Percentiles rank a stretch among this genome's conserved stretches.
Evolutionary conservation across 2,888 invertebrate species (phyloP).

Genomic region (Aphodius sticticus): DNA sequence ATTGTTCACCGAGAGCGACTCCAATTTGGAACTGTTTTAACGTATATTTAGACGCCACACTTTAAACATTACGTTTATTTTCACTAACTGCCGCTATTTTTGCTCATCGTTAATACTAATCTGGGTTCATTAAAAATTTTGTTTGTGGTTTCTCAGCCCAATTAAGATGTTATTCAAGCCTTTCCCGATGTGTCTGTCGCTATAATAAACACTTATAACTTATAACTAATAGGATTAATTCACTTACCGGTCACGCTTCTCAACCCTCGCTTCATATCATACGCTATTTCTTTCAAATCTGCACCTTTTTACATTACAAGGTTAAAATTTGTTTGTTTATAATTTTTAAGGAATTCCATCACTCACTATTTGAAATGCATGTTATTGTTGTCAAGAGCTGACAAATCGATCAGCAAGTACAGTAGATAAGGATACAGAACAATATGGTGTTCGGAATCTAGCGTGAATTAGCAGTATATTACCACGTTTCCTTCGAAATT

Average conservation of each 20-base stretch:
- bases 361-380: conserved; percentile 13
- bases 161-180: neutral
- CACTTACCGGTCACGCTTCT: neutral
- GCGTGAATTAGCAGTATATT: too few relatives aligned
- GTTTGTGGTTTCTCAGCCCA: neutral
- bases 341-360: conserved; percentile 17
- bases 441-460: too few relatives aligned
- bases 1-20: neutral
- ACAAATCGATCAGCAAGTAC: neutral
- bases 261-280: neutral
- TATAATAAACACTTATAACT: neutral
- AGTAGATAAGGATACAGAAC: too few relatives aligned
- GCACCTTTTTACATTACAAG: neutral
- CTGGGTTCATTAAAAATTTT: neutral
- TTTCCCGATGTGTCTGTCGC: neutral
- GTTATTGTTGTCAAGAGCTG: conserved; percentile 11
- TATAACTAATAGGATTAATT: neutral
- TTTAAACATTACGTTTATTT: neutral
- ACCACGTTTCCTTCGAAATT: too few relatives aligned
- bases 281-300: neutral
- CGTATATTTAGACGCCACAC: neutral
- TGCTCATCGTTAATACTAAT: neutral
- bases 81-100: too few relatives aligned
- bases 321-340: neutral
- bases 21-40: neutral